Base-by-base conservation (phyloP, 2,797 vertebrate species). In the Galago senegalensis region DNA sequence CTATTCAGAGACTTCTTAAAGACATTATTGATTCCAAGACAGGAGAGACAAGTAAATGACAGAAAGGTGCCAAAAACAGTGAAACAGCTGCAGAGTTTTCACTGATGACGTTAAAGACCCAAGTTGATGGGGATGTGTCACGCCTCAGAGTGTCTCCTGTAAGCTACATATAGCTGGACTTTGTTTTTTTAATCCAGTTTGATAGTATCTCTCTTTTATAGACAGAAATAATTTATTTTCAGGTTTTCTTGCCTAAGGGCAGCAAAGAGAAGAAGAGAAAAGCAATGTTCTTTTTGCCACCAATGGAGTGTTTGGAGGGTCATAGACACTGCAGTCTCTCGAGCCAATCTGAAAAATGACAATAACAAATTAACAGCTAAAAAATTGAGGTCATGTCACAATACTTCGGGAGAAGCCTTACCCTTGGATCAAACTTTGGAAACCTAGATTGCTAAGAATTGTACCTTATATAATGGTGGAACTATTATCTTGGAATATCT, bases 241-340 rank as follows among this genome's bases (percentile, higher is more conserved):
- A 99, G 97, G 99, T 99, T 17, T 99, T 99, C 98, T 99, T 99
- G 91, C 99, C 99, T 1, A 99, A 99, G 97, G 99, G 99, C 77
- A 98, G 93, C 72, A 99, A 99, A 97, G 99, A 99, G 49, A 98
- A 98, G 91, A 99, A 98, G 91, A 99, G 99, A 97, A 99, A 98
- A 86, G 98, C 99, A 37, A 99, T 99, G 99, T 99, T 99, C 98
- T 99, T 99, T 99, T 97, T 99, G 99, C 93, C 99, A 98, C 83
- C 99, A 98, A 58, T 99, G 99, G 99, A 99, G 98, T 94, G 98
- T 99, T 91, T 99, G 99, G 31, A 99, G 99, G 98, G 98, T 99
- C 93, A 99, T 99, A 97, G 99, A 99, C 97, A 99, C 98, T 72
- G 99, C 99, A 91, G 99, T 99, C 29, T 99, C 99, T 53, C 97